Evolutionary conservation across 2,888 invertebrate genomes (phyloP).

Genomic region (Neelides folsomi): DNA sequence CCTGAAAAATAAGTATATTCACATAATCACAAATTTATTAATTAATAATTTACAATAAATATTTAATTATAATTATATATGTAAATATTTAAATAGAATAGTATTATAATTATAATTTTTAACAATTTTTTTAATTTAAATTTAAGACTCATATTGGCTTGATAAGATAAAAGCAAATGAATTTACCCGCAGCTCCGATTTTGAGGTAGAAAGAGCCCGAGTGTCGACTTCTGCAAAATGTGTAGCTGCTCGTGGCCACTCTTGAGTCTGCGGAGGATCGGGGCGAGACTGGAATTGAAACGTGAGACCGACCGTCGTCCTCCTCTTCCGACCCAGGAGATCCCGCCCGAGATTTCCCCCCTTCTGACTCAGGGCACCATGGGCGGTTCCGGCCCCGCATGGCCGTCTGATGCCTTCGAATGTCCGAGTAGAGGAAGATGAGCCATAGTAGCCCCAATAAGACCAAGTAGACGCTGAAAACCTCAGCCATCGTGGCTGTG

Average conservation of each 20-base stretch:
- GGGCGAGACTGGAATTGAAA: constrained; percentile 27
- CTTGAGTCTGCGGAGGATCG: constrained; percentile 17
- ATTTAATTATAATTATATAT: too few relatives aligned
- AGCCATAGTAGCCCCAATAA: constrained; percentile 49
- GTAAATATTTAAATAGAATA: too few relatives aligned
- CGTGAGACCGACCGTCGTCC: constrained; percentile 10
- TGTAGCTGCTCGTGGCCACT: constrained; percentile 33
- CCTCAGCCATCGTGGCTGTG: constrained; percentile 42
- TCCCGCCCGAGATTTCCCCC: constrained; percentile 1
- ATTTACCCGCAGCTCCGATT: constrained; percentile 55
- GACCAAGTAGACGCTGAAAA: constrained; percentile 49
- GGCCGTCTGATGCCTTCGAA: constrained; percentile 44
- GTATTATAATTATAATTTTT: too few relatives aligned
- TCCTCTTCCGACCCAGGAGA: too few relatives aligned
- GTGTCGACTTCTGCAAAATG: constrained; percentile 53
- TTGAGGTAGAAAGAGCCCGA: constrained; percentile 61
- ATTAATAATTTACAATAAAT: too few relatives aligned
- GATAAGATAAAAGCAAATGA: too few relatives aligned
- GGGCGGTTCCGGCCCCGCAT: constrained; percentile 18
- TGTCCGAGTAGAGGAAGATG: constrained; percentile 49
- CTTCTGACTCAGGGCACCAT: constrained; percentile 13
- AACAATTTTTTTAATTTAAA: too few relatives aligned
- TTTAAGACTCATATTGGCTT: too few relatives aligned
- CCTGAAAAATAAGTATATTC: too few relatives aligned
- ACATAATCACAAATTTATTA: too few relatives aligned